These are phyloP conservation scores for Solenopsis invicta DNA, from an alignment of 1,140 invertebrate genomes.

Conservation along the genomic window DNA sequence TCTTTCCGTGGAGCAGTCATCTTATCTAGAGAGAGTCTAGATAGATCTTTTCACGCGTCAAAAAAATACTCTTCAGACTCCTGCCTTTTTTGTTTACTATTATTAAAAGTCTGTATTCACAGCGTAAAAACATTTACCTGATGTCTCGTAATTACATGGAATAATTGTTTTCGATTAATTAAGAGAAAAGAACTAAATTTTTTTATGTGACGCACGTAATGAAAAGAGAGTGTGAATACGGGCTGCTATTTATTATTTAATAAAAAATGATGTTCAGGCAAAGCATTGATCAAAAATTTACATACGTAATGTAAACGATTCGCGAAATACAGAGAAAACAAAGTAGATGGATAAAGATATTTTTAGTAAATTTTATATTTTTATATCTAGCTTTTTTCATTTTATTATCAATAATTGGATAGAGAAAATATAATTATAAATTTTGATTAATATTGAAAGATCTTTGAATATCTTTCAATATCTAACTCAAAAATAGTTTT, in stretches of 20 bases:
- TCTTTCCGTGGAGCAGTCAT: conserved; percentile 10
- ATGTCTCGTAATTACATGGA: background rate
- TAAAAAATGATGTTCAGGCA: background rate
- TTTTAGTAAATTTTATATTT: conserved; percentile 6
- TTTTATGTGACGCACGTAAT: background rate
- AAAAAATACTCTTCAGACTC: conserved; percentile 46
- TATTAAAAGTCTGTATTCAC: conserved; percentile 21
- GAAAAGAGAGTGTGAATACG: conserved; percentile 12
- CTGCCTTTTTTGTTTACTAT: conserved; percentile 28
- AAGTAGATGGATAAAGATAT: background rate
- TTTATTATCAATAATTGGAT: background rate
- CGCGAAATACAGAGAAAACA: background rate
- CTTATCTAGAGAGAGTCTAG: background rate
- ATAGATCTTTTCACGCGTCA: background rate
- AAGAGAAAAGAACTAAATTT: conserved; percentile 2
- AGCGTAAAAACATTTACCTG: background rate
- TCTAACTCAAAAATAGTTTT: conserved; percentile 1
- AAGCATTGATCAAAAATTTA: conserved; percentile 51
- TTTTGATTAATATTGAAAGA: conserved; percentile 12
- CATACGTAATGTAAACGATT: background rate
- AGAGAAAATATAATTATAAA: conserved; percentile 24
- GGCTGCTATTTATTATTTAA: conserved; percentile 1
- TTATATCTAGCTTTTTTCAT: background rate
- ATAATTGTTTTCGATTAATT: background rate
- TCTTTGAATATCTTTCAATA: background rate